A percentile compares a stretch with the other conserved stretches of the same genome.
Conservation (phyloP, 2,797 vertebrate genomes). For the Threskiornis aethiopicus region DNA sequence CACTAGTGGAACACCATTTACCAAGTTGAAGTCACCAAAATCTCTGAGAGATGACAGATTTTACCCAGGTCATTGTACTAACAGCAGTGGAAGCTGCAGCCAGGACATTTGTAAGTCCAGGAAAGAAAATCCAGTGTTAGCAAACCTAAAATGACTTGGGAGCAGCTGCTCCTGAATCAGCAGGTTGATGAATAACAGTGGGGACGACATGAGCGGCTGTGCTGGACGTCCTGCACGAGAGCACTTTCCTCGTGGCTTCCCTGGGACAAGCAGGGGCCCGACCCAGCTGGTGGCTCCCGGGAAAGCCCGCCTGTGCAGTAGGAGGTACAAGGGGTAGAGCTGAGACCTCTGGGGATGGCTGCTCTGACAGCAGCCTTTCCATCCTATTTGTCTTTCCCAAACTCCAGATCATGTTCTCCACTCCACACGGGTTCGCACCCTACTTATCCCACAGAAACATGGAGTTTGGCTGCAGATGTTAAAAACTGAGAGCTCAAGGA, state of each 20-base stretch:
- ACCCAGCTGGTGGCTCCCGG: neutral
- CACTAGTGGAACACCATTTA: neutral
- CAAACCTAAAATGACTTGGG: neutral
- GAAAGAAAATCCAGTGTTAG: neutral
- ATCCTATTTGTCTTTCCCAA: neutral
- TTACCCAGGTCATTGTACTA: neutral
- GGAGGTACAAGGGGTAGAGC: neutral
- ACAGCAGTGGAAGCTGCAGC: neutral
- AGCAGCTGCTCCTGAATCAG: constrained; percentile 19
- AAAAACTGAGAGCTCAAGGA: neutral
- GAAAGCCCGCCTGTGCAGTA: fast-evolving
- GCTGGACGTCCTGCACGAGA: neutral
- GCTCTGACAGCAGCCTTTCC: neutral
- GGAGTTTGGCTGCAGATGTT: neutral
- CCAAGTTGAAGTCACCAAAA: neutral
- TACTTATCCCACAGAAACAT: neutral
- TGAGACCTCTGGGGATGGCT: neutral
- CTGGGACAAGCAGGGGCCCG: neutral
- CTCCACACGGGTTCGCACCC: fast-evolving
- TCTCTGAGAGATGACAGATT: neutral
- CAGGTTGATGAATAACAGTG: neutral
- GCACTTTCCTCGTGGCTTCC: fast-evolving
- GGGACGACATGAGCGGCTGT: neutral
- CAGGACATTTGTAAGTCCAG: neutral
- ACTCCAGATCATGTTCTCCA: neutral